These are phyloP conservation scores for Caenorhabditis brenneri DNA, from an alignment of 1,140 invertebrate species.

Conservation along the genomic window DNA sequence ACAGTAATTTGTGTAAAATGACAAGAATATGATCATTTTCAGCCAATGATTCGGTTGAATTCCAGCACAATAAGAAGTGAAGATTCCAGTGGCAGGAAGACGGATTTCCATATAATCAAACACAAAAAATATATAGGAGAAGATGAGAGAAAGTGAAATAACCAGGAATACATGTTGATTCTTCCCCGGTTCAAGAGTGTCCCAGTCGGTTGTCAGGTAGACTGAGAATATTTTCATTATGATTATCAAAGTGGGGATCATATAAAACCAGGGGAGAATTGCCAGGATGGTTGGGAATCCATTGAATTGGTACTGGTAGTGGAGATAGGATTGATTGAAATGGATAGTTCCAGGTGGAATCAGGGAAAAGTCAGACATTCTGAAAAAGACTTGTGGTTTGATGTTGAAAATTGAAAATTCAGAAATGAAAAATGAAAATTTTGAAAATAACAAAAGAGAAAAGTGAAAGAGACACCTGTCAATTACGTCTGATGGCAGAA, in stretches of 20 bases:
- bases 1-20: not conserved
- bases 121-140: not conserved
- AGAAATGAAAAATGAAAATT: not conserved
- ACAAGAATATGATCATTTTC: not conserved
- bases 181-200: not conserved
- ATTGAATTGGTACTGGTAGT: not conserved
- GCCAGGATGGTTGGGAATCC: not conserved
- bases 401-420: not conserved
- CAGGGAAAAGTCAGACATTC: not conserved
- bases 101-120: not conserved
- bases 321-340: not conserved
- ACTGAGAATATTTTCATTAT: not conserved
- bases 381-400: not conserved
- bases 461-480: too few species aligned
- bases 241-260: not conserved
- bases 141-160: not conserved
- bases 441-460: too few species aligned
- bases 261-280: not conserved
- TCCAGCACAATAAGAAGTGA: constrained; percentile 8
- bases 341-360: not conserved
- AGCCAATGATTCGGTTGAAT: constrained; percentile 3
- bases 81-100: not conserved
- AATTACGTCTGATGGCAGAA: too few species aligned
- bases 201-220: constrained; percentile 7
- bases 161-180: not conserved